Percentiles rank a stretch among this genome's conserved stretches.
phyloP scores from a whole-genome alignment of 2,113 vertebrate genomes.

The Willisornis vidua region DNA sequence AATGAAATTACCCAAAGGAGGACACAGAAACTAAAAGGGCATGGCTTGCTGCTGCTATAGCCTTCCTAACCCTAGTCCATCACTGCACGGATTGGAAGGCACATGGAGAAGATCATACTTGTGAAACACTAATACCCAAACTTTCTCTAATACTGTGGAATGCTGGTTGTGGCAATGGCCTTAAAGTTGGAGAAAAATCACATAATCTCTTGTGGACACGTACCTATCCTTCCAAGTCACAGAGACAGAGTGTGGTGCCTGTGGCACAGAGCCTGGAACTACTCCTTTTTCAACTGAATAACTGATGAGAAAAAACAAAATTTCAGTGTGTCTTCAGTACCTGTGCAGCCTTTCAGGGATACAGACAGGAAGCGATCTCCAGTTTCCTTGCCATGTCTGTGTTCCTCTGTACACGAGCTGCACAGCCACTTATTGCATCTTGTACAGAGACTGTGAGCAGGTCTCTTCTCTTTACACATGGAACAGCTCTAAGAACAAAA shows the following conservation, averaged over 20 bases:
- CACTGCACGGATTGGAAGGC: background rate
- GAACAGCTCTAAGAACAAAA: conserved; percentile 75
- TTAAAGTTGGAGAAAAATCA: background rate
- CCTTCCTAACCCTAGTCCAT: background rate
- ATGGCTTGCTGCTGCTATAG: background rate
- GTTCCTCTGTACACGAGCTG: conserved; percentile 79
- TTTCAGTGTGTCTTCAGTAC: background rate
- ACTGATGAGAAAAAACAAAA: background rate
- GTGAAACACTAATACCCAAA: background rate
- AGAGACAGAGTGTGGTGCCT: background rate
- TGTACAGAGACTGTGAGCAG: conserved; percentile 80
- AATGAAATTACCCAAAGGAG: background rate
- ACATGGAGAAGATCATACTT: fast-evolving
- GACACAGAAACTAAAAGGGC: background rate
- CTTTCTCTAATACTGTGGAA: background rate
- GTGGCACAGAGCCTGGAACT: background rate
- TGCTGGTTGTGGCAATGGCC: background rate
- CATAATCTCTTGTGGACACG: fast-evolving
- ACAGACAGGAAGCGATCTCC: conserved; percentile 59
- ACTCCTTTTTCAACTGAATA: background rate
- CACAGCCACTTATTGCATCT: conserved; percentile 83
- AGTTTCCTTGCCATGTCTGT: conserved; percentile 56
- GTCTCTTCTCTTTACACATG: conserved; percentile 77
- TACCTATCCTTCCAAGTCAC: background rate
- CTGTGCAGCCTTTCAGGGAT: conserved; percentile 71